Conservation (phyloP, 2,888 invertebrate genomes). For the Microchrysa polita region DNA sequence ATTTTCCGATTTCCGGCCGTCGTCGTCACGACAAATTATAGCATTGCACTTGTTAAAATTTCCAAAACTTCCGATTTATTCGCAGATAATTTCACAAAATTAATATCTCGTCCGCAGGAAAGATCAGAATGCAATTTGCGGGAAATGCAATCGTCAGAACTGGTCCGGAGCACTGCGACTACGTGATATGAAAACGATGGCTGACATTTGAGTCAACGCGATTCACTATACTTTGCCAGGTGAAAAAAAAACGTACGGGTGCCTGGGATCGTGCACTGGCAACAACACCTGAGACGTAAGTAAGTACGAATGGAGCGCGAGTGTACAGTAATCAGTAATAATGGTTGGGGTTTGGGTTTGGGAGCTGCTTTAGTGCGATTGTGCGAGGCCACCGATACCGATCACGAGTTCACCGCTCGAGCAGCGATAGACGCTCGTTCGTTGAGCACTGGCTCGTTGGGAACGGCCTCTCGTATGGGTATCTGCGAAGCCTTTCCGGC, state of each 20-base stretch:
- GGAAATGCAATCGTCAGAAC: conserved; percentile 12
- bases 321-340: conserved; percentile 21
- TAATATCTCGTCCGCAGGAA: neutral
- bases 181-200: conserved; percentile 23
- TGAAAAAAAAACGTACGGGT: conserved; percentile 38
- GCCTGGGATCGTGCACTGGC: conserved; percentile 37
- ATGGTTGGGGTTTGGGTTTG: no score
- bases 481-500: conserved; percentile 18
- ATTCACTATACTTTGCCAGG: conserved; percentile 29
- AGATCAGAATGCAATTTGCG: neutral
- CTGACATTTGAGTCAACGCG: conserved; percentile 42
- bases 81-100: neutral
- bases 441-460: neutral
- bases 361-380: neutral
- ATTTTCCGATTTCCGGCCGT: neutral
- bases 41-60: conserved; percentile 10
- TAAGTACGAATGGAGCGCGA: conserved; percentile 5
- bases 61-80: neutral
- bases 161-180: conserved; percentile 34
- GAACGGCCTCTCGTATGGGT: neutral
- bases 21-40: neutral
- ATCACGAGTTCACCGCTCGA: conserved; percentile 42
- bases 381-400: conserved; percentile 20
- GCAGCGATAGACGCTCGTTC: conserved; percentile 5
- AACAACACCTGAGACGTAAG: conserved; percentile 31